phyloP scores from a whole-genome alignment of 2,797 vertebrate genomes.

The Pipistrellus pygmaeus region DNA sequence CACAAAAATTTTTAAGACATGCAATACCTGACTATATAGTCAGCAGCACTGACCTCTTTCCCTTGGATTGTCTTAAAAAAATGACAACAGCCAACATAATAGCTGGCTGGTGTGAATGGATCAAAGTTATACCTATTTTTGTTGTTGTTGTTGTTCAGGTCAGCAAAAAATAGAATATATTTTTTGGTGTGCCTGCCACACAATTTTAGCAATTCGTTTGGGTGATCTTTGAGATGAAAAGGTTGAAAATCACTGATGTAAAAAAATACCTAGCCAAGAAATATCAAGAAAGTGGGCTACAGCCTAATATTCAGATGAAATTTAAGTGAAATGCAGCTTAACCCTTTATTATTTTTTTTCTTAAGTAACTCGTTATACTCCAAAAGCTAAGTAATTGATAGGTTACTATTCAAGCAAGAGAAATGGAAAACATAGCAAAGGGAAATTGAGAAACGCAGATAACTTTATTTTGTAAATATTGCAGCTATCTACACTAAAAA shows the following conservation, averaged over 20 bases:
- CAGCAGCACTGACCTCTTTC: neutral
- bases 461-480: constrained; percentile 34
- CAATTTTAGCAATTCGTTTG: neutral
- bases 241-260: neutral
- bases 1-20: neutral
- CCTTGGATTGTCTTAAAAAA: neutral
- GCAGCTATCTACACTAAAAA: neutral
- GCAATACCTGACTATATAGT: neutral
- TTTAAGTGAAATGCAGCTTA: constrained; percentile 38
- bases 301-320: constrained; percentile 40
- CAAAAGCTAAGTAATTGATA: constrained; percentile 20
- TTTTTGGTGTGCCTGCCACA: neutral
- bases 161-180: neutral
- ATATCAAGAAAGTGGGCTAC: constrained; percentile 62
- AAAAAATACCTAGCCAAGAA: constrained; percentile 63
- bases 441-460: constrained; percentile 9
- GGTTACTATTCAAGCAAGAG: neutral
- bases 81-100: neutral
- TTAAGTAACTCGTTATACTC: constrained; percentile 8
- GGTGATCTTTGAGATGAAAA: neutral
- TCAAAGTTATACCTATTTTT: neutral
- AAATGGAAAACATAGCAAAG: neutral
- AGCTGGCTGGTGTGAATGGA: neutral
- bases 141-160: neutral
- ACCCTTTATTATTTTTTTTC: neutral